Evolutionary conservation across 2,888 invertebrate genomes (phyloP), one percentile per base, ranked within the genome.

Genomic region (Cremastinae sp.): DNA sequence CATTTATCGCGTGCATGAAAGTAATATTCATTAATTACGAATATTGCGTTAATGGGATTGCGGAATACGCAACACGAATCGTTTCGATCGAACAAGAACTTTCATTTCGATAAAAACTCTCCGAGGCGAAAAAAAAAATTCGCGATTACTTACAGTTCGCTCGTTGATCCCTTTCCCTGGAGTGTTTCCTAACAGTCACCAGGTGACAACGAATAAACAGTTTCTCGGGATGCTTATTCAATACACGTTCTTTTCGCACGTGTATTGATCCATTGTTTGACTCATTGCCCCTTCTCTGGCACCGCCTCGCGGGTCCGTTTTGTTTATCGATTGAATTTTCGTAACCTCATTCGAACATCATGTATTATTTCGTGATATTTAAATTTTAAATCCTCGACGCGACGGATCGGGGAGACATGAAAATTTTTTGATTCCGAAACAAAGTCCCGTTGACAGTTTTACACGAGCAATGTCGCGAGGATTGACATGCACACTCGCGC

Each of bases 211-310:
- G 51, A 61, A 75, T 61, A 66, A 68, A 62, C 66, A 73, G 58
- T 49, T 62, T 7, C 14, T 62, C 53, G 12, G n/a, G 55, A 70
- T 70, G 59, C 55, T 70, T 70, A 43, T 53, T 68, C 73, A 64
- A 69, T 69, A 49, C 28, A 49, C 51, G 59, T 66, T 72, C 43
- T 45, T 28, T 12, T n/a, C 64, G 51, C 76, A 76, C 76, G 76
- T 76, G 83, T 85, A 86, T 87, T 87, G 87, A 87, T 87, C 87
- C 87, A 87, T 87, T 85, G 87, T 85, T 87, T 83, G 82, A 69
- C 76, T 73, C 73, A 76, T 73, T 45, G 68, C 68, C 53, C 64
- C 43, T 47, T 45, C 35, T 61, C 9, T 12, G 39, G 14, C 58
- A 5, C 56, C 72, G 39, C 28, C 20, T 28, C 35, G 14, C 64